These are phyloP conservation scores for Philopotamus ludificatus DNA, from an alignment of 1,140 invertebrate species.

Conservation along the genomic window DNA sequence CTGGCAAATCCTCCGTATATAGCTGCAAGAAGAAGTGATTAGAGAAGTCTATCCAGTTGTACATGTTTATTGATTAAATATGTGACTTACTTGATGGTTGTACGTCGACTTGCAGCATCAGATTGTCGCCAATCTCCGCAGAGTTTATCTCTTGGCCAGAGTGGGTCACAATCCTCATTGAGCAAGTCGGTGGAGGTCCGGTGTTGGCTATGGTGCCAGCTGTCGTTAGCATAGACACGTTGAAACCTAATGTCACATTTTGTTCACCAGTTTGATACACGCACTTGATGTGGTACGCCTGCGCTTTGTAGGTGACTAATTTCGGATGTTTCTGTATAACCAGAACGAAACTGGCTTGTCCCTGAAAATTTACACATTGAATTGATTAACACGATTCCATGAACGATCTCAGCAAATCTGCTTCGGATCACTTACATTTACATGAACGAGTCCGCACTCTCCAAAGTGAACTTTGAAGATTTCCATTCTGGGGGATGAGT, in stretches of 20 bases:
- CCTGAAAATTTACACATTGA: constrained; percentile 56
- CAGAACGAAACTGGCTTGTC: constrained; percentile 86
- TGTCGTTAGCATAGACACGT: constrained; percentile 92
- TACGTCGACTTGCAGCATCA: constrained; percentile 90
- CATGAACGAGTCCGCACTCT: constrained; percentile 85
- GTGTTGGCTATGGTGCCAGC: constrained; percentile 94
- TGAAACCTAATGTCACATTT: constrained; percentile 90
- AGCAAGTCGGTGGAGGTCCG: constrained; percentile 87
- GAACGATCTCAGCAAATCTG: neutral
- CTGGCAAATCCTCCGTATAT: constrained; percentile 94
- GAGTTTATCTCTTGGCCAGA: constrained; percentile 85
- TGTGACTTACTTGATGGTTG: constrained; percentile 84
- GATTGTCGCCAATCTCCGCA: constrained; percentile 89
- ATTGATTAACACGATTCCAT: neutral
- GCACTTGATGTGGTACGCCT: constrained; percentile 93
- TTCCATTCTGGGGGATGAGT: constrained; percentile 67
- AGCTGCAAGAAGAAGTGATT: constrained; percentile 56
- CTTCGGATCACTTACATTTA: constrained; percentile 72
- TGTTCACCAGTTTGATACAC: constrained; percentile 92
- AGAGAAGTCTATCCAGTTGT: neutral
- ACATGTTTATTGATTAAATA: constrained; percentile 36
- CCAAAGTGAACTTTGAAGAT: constrained; percentile 91
- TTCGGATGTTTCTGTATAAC: constrained; percentile 95
- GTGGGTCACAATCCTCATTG: constrained; percentile 87
- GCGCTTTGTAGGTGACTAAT: constrained; percentile 90